phyloP scores from a whole-genome alignment of 2,113 vertebrate genomes.

The Oryzias curvinotus region DNA sequence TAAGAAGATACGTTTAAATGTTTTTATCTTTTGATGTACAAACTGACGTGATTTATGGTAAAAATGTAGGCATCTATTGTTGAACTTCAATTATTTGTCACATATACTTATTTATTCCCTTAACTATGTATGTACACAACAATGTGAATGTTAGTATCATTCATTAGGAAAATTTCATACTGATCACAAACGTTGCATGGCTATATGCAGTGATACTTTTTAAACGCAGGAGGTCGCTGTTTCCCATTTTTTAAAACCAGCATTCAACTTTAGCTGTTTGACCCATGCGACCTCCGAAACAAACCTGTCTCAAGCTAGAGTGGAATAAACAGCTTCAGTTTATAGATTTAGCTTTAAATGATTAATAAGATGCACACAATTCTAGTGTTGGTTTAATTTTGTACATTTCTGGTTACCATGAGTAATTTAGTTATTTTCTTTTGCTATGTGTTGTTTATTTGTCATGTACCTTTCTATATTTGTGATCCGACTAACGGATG shows the following conservation, averaged over 20 bases:
- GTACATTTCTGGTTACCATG: background rate
- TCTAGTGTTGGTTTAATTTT: background rate
- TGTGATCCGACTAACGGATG: background rate
- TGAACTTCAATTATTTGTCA: too few relatives aligned
- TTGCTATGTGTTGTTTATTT: background rate
- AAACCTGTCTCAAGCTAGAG: background rate
- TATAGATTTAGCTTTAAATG: background rate
- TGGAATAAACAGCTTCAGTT: background rate
- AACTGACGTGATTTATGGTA: too few relatives aligned
- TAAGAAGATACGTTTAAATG: too few relatives aligned
- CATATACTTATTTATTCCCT: too few relatives aligned
- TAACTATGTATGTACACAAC: too few relatives aligned
- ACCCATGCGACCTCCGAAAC: slow-evolving; percentile 1
- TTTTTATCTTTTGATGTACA: too few relatives aligned
- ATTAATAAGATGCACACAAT: background rate
- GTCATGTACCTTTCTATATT: slow-evolving; percentile 5
- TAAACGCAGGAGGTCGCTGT: slow-evolving; percentile 44
- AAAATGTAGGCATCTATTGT: too few relatives aligned
- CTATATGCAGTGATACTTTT: background rate
- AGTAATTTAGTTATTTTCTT: background rate
- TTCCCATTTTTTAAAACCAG: background rate
- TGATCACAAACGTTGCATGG: background rate
- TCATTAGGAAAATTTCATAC: background rate
- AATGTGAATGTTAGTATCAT: too few relatives aligned
- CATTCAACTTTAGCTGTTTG: background rate